phyloP scores from a whole-genome alignment of 2,797 vertebrate species.

The Dendrocincla fuliginosa region DNA sequence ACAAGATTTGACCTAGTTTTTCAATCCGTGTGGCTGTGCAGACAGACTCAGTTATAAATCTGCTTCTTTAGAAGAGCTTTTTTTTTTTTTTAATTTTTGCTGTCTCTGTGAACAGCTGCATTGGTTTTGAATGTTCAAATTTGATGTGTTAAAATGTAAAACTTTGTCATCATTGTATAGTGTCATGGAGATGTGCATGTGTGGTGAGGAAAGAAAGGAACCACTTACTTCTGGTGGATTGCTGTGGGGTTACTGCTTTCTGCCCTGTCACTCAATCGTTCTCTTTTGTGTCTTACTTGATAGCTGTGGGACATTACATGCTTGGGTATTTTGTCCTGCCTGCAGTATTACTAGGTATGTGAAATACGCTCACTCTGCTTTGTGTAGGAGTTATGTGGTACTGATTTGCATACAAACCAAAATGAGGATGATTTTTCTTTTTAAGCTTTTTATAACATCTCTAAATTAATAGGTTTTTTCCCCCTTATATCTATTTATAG shows the following conservation, averaged over 20 bases:
- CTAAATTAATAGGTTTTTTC: not conserved
- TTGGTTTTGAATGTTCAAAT: not conserved
- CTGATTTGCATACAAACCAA: not conserved
- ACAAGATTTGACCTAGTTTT: slow-evolving; percentile 64
- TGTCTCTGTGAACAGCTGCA: not conserved
- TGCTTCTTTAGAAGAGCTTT: not conserved
- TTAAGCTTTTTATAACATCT: not conserved
- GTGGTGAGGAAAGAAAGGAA: not conserved
- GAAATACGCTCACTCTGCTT: not conserved
- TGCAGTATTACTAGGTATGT: not conserved
- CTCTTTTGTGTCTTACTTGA: not conserved
- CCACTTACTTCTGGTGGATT: not conserved
- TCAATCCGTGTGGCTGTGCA: slow-evolving; percentile 25
- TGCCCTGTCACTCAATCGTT: not conserved
- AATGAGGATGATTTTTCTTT: not conserved
- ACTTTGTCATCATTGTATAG: not conserved
- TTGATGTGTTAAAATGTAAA: not conserved
- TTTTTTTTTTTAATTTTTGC: not conserved
- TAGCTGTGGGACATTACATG: not conserved
- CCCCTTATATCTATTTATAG: not conserved
- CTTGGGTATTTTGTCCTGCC: not conserved
- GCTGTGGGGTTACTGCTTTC: not conserved
- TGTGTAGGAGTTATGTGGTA: not conserved
- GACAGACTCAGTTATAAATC: slow-evolving; percentile 23
- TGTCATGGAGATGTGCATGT: not conserved